Percentiles rank a stretch among this genome's conserved stretches.
Evolutionary conservation across 2,113 vertebrate species (phyloP).

Genomic region (Martes martes): DNA sequence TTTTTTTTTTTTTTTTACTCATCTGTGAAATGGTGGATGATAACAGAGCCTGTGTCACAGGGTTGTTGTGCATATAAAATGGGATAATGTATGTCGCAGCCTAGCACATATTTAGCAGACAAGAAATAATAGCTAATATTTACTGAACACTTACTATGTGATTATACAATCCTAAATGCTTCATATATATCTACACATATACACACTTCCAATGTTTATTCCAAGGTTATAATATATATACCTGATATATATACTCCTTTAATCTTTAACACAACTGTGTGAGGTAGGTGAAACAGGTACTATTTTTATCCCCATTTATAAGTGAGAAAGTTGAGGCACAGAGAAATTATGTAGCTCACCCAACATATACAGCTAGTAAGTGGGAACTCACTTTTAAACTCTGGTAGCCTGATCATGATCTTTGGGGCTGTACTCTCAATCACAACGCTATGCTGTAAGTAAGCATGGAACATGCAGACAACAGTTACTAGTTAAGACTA

Average conservation of each 20-base stretch:
- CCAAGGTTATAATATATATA: not conserved
- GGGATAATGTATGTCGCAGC: not conserved
- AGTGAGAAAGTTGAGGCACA: not conserved
- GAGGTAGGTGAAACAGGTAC: not conserved
- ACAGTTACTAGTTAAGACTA: not conserved
- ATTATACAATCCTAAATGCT: not conserved
- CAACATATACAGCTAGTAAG: not conserved
- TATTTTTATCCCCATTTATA: not conserved
- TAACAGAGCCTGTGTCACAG: not conserved
- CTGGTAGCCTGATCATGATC: not conserved
- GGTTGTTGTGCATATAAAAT: not conserved
- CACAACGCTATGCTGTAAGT: not conserved
- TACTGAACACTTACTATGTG: not conserved
- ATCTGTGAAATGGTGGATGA: not conserved
- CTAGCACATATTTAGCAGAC: not conserved
- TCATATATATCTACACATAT: not conserved
- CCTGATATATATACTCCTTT: not conserved
- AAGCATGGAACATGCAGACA: not conserved
- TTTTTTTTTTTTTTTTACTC: not conserved
- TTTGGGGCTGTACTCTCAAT: not conserved
- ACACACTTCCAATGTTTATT: not conserved
- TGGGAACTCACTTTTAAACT: not conserved
- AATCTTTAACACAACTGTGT: not conserved
- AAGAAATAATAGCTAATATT: slow-evolving; percentile 26
- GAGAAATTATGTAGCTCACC: not conserved